Conservation (phyloP, 1,140 invertebrate species). For the honey bee (Apis mellifera) region Amel_HAv3.1 CM009940.2:12245001-12245500, state of each 20-base stretch:
- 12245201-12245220: too few species aligned
- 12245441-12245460: conserved; percentile 33
- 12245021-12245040: conserved; percentile 22
- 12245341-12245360: too few species aligned
- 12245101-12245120: conserved; percentile 18
- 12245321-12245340: too few species aligned
- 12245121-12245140: neutral
- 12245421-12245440: conserved; percentile 38
- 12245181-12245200: too few species aligned
- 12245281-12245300: too few species aligned
- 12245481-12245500: conserved; percentile 43
- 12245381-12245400: conserved; percentile 46
- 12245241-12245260: too few species aligned
- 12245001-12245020: conserved; percentile 41
- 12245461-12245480: conserved; percentile 43
- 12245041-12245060: neutral
- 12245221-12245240: too few species aligned
- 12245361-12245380: conserved; percentile 54
- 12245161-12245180: neutral
- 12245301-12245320: too few species aligned
- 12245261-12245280: too few species aligned
- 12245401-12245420: conserved; percentile 50
- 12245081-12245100: conserved; percentile 12
- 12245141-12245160: neutral
- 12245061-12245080: too few species aligned